These are phyloP conservation scores for Origma solitaria DNA, from an alignment of 2,113 vertebrate species.

Conservation along the genomic window DNA sequence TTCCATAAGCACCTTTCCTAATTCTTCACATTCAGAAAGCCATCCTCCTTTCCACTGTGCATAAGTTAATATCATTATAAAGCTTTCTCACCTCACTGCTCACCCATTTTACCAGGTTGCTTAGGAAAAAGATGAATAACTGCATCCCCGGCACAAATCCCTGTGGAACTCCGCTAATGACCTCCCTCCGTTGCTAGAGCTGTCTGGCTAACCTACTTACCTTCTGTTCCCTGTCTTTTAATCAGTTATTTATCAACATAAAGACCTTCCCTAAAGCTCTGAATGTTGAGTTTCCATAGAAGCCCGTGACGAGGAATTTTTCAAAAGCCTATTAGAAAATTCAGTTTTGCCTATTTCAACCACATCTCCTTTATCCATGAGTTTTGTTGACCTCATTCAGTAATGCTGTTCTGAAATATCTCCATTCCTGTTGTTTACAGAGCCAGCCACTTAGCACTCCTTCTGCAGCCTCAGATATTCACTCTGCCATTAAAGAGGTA, in stretches of 20 bases:
- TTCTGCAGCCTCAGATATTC: background rate
- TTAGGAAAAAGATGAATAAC: conserved; percentile 18
- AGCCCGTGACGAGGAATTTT: conserved; percentile 21
- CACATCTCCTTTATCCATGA: background rate
- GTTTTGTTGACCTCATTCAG: background rate
- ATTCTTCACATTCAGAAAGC: conserved; percentile 4
- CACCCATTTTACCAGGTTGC: background rate
- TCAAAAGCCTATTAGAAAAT: conserved; percentile 27
- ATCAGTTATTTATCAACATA: conserved; percentile 49
- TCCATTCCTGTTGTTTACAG: background rate
- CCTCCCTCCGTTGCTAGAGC: background rate
- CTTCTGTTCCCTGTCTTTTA: conserved; percentile 41
- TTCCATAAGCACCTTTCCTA: background rate
- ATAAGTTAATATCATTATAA: conserved; percentile 32
- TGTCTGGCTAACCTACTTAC: conserved; percentile 36
- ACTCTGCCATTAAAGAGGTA: background rate
- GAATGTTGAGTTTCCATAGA: conserved; percentile 21
- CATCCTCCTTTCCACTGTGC: conserved; percentile 6
- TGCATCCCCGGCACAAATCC: background rate
- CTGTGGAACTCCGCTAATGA: conserved; percentile 14
- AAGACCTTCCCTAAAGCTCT: conserved; percentile 27
- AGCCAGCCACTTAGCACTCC: background rate
- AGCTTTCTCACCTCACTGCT: conserved; percentile 11
- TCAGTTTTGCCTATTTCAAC: conserved; percentile 19
- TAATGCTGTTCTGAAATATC: background rate